Percentiles rank a stretch among this genome's conserved stretches.
Evolutionary conservation across 1,140 invertebrate species (phyloP).

Genomic region (Drosophila murphyi): DNA sequence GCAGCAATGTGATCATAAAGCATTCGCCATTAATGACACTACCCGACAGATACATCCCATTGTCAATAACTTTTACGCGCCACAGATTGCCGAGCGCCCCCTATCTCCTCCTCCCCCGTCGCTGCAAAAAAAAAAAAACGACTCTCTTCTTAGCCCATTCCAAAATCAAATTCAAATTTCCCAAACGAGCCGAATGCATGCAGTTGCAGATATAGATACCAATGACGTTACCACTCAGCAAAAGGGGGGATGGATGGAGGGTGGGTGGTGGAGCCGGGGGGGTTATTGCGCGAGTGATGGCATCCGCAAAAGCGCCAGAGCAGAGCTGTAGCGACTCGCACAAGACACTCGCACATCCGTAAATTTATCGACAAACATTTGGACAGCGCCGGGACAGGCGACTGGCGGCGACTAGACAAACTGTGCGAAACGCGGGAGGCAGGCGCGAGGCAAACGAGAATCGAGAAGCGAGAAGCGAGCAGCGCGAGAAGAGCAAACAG

Average conservation of each 20-base stretch:
- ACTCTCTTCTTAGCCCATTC: slow-evolving; percentile 22
- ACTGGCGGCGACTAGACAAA: slow-evolving; percentile 57
- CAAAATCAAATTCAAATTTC: slow-evolving; percentile 83
- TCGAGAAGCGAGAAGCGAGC: no score
- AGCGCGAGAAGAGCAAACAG: neutral
- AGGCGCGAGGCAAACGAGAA: neutral
- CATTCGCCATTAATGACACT: slow-evolving; percentile 84
- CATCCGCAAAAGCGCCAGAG: slow-evolving; percentile 58
- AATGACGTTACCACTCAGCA: slow-evolving; percentile 41
- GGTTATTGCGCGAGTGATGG: slow-evolving; percentile 68
- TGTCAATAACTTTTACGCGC: slow-evolving; percentile 83
- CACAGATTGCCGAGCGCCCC: slow-evolving; percentile 64
- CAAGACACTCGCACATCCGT: slow-evolving; percentile 81
- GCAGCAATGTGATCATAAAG: slow-evolving; percentile 83
- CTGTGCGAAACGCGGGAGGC: slow-evolving; percentile 25
- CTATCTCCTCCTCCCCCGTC: neutral
- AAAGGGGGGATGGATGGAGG: neutral
- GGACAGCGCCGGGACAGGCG: slow-evolving; percentile 62
- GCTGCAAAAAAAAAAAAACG: no score
- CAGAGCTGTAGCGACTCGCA: slow-evolving; percentile 41
- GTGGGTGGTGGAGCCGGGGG: slow-evolving; percentile 4
- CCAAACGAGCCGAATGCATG: slow-evolving; percentile 66
- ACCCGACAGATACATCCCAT: slow-evolving; percentile 84
- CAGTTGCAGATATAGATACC: slow-evolving; percentile 47
- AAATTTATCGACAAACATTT: slow-evolving; percentile 84